Conservation (phyloP, 2,113 vertebrate species). For the Phaetusa simplex region DNA sequence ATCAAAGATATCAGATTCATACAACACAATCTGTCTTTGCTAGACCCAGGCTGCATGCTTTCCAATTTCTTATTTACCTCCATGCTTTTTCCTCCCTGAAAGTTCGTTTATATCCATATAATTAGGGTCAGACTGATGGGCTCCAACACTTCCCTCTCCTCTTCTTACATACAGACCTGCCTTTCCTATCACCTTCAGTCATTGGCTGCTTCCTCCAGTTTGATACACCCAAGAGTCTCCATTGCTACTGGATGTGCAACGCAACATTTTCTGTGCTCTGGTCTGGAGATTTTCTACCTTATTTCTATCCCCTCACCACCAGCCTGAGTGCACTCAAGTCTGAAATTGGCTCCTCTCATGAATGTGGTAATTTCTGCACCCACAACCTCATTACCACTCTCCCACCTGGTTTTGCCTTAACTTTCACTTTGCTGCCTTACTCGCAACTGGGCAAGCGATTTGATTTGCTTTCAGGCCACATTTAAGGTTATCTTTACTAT, state of each 20-base stretch:
- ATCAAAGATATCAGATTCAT: neutral
- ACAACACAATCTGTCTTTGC: neutral
- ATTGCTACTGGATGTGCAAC: neutral
- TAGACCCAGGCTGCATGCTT: neutral
- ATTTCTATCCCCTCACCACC: neutral
- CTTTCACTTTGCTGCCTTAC: neutral
- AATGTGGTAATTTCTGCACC: conserved; percentile 14
- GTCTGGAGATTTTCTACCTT: neutral
- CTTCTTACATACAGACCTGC: neutral
- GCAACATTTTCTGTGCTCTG: neutral
- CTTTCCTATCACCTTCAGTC: neutral
- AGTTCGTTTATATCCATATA: neutral
- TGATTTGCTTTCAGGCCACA: conserved; percentile 10
- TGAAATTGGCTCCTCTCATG: conserved; percentile 40
- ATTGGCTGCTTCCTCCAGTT: neutral
- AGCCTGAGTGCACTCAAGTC: conserved; percentile 5
- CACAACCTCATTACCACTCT: neutral
- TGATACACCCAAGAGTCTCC: neutral
- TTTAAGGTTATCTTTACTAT: neutral
- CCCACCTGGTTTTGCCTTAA: conserved; percentile 1
- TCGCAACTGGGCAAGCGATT: neutral
- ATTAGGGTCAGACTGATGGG: neutral
- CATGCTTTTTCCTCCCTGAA: neutral
- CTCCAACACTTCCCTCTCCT: neutral
- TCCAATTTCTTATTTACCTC: neutral